A percentile compares a stretch with the other conserved stretches of the same genome.
These are phyloP conservation scores for Coluber constrictor DNA, from an alignment of 2,797 vertebrate species.

Conservation along the genomic window DNA sequence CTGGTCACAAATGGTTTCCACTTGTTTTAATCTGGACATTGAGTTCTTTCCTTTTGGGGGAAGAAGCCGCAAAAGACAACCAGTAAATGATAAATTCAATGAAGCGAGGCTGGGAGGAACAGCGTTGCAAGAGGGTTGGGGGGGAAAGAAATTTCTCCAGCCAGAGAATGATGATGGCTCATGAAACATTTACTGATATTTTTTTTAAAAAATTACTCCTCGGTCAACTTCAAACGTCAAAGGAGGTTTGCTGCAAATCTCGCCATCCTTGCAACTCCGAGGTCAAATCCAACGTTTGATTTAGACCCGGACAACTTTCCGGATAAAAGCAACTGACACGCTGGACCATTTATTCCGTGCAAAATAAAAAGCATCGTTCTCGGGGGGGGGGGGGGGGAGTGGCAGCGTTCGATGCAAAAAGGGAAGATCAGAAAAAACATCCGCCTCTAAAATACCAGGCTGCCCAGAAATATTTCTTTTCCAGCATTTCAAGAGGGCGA, in stretches of 20 bases:
- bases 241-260: neutral
- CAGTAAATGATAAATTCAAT: constrained; percentile 37
- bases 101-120: constrained; percentile 12
- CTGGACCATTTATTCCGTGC: neutral
- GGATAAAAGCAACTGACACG: neutral
- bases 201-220: constrained; percentile 16
- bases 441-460: neutral
- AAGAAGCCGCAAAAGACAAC: neutral
- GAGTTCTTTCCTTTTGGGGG: neutral
- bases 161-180: neutral
- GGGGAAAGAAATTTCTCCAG: constrained; percentile 17
- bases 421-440: neutral
- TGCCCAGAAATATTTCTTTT: neutral
- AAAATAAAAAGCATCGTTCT: neutral
- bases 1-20: neutral
- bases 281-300: neutral
- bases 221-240: neutral
- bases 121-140: constrained; percentile 6
- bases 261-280: neutral
- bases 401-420: neutral
- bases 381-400: no score
- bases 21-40: constrained; percentile 23
- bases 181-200: constrained; percentile 1
- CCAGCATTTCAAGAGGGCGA: neutral
- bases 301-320: neutral